phyloP scores from a whole-genome alignment of 1,140 invertebrate species.

The Lepidotrigona ventralis region DNA sequence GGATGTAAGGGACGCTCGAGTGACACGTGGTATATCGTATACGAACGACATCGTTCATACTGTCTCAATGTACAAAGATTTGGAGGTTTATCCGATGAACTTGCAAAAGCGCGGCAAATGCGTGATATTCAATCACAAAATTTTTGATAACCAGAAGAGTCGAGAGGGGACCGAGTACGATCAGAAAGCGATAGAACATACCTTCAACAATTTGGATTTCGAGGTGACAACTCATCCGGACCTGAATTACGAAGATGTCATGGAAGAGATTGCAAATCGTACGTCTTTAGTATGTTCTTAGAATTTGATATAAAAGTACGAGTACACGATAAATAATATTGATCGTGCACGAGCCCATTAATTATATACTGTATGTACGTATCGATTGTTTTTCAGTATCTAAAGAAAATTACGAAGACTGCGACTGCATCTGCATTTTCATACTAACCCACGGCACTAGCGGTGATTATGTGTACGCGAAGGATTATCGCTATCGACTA shows the following conservation, averaged over 20 bases:
- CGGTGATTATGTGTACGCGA: slow-evolving; percentile 81
- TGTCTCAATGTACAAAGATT: neutral
- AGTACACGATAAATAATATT: neutral
- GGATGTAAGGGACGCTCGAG: neutral
- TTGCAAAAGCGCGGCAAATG: slow-evolving; percentile 85
- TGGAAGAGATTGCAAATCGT: slow-evolving; percentile 68
- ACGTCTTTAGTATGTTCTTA: slow-evolving; percentile 18
- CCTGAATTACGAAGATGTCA: slow-evolving; percentile 63
- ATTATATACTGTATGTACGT: neutral
- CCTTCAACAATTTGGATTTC: slow-evolving; percentile 72
- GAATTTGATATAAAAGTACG: neutral
- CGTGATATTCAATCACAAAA: slow-evolving; percentile 88
- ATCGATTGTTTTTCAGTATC: slow-evolving; percentile 61
- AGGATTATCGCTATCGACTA: slow-evolving; percentile 80
- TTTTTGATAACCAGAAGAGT: slow-evolving; percentile 75
- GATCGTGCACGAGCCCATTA: neutral
- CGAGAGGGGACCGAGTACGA: slow-evolving; percentile 71
- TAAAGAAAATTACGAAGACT: slow-evolving; percentile 80
- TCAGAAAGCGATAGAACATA: slow-evolving; percentile 63
- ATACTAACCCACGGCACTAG: slow-evolving; percentile 84
- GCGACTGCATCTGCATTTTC: slow-evolving; percentile 83
- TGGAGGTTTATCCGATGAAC: slow-evolving; percentile 84
- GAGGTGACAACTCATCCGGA: slow-evolving; percentile 64
- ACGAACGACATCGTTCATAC: neutral
- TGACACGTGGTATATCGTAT: neutral